Base-by-base conservation (phyloP, 1,140 invertebrate genomes). In the Melipona quadrifasciata region DNA sequence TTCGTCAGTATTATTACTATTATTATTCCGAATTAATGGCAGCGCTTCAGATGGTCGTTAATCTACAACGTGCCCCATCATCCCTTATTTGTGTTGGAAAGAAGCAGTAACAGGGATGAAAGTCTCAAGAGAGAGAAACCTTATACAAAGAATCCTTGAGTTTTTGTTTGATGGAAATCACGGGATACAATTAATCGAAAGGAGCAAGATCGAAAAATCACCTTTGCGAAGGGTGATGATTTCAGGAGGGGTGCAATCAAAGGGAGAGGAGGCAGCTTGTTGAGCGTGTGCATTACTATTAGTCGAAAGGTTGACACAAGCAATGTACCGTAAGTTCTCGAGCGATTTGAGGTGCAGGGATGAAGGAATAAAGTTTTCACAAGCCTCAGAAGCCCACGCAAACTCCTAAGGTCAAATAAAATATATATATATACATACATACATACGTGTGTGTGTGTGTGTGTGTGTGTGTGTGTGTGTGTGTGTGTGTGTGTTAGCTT, bases 11-110 rank as follows among this genome's bases (percentile, higher is more conserved):
- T 80, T 61, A 47, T 47, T 47, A 11, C n/a, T 57, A 39, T 31
- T 31, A 31, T 80, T 80, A 70, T 70, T 70, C 34, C 14, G 39
- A 31, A 17, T 80, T 70, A 80, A 57, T 21, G 65, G 27, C 11
- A 1, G 1, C 16, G 3, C 8, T 24, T 1, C 19, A 2, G n/a
- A 24, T 61, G 39, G 10, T 31, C 21, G 31, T 79, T 68, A 19
- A 21, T 64, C 31, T 68, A n/a, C 14, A 31, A 67, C 47, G 19
- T 11, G 24, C 0, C 11, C 3, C 57, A 10, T 6, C 24, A 24
- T 12, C 31, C 55, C 14, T 1, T 47, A 34, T 11, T 16, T 34
- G 17, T 24, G 39, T 70, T 39, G 39, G 0, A 19, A 39, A 21
- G 1, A 34, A 19, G 3, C 34, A 11, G 1, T 0, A 39, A 70